These are phyloP conservation scores for Lepidurus packardi DNA, from an alignment of 1,140 invertebrate genomes.

Conservation along the genomic window DNA sequence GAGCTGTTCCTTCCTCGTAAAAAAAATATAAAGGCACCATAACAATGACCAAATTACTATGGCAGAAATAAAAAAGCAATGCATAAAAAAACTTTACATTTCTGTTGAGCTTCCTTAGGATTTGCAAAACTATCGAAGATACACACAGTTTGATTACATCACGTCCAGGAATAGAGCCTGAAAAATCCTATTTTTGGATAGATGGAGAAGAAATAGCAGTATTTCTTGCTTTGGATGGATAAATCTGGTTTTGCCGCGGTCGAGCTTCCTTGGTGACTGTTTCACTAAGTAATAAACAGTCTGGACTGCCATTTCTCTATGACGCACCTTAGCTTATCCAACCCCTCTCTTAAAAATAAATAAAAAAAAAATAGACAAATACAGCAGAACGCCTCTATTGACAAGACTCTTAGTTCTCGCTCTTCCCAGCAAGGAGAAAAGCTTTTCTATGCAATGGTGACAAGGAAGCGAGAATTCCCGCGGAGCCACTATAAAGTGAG, in stretches of 20 bases:
- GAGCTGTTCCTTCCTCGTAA: no score
- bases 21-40: no score
- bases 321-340: background rate
- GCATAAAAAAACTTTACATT: background rate
- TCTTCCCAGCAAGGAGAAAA: background rate
- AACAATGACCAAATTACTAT: no score
- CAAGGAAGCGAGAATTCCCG: constrained; percentile 4
- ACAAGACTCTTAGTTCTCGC: background rate
- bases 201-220: background rate
- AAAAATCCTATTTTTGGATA: background rate
- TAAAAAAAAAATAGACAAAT: background rate
- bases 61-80: background rate
- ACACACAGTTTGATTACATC: background rate
- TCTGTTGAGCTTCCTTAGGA: background rate
- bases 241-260: background rate
- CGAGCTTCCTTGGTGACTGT: background rate
- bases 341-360: background rate
- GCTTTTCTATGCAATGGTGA: background rate
- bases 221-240: background rate
- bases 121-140: background rate
- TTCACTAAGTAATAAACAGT: constrained; percentile 4
- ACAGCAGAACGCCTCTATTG: background rate
- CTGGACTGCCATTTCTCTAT: background rate
- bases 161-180: background rate
- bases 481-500: constrained; percentile 2